Evolutionary conservation across 2,888 invertebrate genomes (phyloP).

Genomic region (Cistogaster globosa): DNA sequence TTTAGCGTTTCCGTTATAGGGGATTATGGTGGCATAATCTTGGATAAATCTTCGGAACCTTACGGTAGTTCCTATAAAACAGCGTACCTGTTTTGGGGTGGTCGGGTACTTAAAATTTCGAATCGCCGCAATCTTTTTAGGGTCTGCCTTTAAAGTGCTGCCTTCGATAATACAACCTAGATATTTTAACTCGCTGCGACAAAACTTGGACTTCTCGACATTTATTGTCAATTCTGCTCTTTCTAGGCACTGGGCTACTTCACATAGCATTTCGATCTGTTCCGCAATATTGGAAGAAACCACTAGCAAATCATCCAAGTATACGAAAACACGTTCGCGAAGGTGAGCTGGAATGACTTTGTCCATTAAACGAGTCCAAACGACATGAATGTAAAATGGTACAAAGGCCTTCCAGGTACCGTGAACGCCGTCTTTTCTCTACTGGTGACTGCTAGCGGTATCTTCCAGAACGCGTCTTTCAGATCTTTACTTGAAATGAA

Average conservation of each 20-base stretch:
- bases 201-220: neutral
- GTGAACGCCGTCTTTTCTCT: conserved; percentile 46
- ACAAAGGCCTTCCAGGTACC: conserved; percentile 22
- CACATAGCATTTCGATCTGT: neutral
- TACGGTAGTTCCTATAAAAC: neutral
- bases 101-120: neutral
- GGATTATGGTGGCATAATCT: neutral
- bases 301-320: conserved; percentile 8
- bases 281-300: neutral
- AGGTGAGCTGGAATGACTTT: conserved; percentile 16
- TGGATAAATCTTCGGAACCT: neutral
- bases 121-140: neutral
- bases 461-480: conserved; percentile 33
- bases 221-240: neutral
- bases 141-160: neutral
- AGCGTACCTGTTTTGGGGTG: neutral
- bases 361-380: conserved; percentile 63
- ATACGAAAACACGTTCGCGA: conserved; percentile 2
- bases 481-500: conserved; percentile 59
- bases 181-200: neutral
- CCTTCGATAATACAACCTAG: neutral
- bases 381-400: conserved; percentile 9
- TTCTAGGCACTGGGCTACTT: neutral
- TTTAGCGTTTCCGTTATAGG: neutral
- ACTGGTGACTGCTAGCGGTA: conserved; percentile 2